Base-by-base conservation (phyloP, 2,797 vertebrate genomes). In the Nothura maculosa region DNA sequence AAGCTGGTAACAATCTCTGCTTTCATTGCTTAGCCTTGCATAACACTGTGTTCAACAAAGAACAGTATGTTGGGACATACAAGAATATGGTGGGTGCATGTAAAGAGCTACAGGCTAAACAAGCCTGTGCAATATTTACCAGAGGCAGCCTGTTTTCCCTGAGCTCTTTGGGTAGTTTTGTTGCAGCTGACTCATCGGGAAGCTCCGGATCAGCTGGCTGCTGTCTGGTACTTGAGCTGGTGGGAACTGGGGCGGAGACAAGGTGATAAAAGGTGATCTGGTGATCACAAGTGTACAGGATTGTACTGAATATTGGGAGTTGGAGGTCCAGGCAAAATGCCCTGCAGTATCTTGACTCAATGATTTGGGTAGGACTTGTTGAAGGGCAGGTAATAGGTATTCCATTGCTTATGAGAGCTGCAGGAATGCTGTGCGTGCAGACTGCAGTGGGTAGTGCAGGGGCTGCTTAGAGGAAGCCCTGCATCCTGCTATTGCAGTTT, bases 61-160 rank as follows among this genome's bases (percentile, higher is more conserved):
- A 93, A 85, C 3, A 0, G 70, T 69, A 2, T 89, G 87, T 87
- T 94, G 92, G 94, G 89, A 94, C 80, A 89, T 91, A 79, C 22
- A 3, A 42, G 85, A 91, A 87, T 14, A 70, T 95, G 87, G 96
- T 96, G 94, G 95, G 94, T 95, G 89, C 84, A 54, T 92, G 94
- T 93, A 91, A 92, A 87, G 80, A 96, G 91, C 94, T 92, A 38
- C 89, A 96, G 95, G 96, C 95, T 95, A 94, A 95, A 96, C 91
- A 96, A 96, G 94, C 77, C 87, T 91, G 94, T 93, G 91, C 80
- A 32, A 82, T 79, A 12, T 96, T 96, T 93, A 92, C 82, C 91
- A 87, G 87, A 75, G 91, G 87, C 85, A 85, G 50, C 57, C 81
- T 40, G 3, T 38, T 6, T 38, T 76, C 75, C 22, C 64, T 80